phyloP scores from a whole-genome alignment of 1,140 invertebrate genomes.

The Bombus fervidus region DNA sequence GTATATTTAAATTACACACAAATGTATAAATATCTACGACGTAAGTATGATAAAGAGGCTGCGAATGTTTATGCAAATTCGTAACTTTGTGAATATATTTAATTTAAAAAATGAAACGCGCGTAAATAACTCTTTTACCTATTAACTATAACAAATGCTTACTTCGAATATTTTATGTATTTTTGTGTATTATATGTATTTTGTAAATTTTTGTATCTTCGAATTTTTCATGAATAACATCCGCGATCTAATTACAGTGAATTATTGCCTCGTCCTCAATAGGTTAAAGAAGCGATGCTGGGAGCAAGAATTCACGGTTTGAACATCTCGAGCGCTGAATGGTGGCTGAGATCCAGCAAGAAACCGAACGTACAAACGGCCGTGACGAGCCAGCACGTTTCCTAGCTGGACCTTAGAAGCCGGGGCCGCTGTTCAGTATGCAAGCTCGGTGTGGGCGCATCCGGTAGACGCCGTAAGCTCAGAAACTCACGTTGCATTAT shows the following conservation, averaged over 20 bases:
- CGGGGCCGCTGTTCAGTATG: conserved; percentile 74
- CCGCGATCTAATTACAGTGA: not conserved
- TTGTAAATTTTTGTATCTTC: not conserved
- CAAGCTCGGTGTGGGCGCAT: conserved; percentile 78
- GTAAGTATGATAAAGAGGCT: not conserved
- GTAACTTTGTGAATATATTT: not conserved
- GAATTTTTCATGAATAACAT: not conserved
- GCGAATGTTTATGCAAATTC: too few relatives aligned
- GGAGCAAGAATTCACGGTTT: not conserved
- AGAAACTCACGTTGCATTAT: conserved; percentile 80
- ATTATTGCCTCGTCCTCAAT: too few relatives aligned
- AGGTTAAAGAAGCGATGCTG: too few relatives aligned
- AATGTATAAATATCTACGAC: too few relatives aligned
- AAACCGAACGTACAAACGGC: conserved; percentile 1
- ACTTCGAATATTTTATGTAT: not conserved
- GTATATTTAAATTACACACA: too few relatives aligned
- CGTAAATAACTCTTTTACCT: too few relatives aligned
- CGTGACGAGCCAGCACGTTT: conserved; percentile 72
- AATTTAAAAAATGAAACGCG: too few relatives aligned
- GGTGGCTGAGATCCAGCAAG: not conserved
- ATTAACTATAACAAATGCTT: not conserved
- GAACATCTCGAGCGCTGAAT: not conserved
- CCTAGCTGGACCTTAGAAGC: conserved; percentile 67
- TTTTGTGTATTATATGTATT: not conserved
- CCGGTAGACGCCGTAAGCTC: conserved; percentile 74